Base-by-base conservation (phyloP, 2,797 vertebrate species). In the Lithobates pipiens region DNA sequence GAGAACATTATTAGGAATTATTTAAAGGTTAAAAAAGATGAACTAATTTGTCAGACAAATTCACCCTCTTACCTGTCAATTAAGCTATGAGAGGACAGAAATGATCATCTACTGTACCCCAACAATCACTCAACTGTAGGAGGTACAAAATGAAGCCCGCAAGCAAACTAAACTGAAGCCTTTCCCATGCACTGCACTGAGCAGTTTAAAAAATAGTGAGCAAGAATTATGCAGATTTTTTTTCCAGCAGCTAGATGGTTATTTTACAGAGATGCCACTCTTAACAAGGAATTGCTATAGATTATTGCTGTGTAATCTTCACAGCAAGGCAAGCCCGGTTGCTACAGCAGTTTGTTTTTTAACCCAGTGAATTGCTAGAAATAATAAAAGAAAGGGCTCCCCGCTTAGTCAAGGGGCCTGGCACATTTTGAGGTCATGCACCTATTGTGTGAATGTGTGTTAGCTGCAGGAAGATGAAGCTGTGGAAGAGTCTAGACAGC, bases 221-320 rank as follows among this genome's bases (percentile, higher is more conserved):
- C 46, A 2, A 70, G 27, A 80, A 69, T 50, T n/a, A 54, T 57
- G 44, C 21, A 50, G 54, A 71, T 71, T 74, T 63, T n/a, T 71
- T 34, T 70, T n/a, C 32, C 63, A 61, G 85, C 80, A 86, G 23
- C 27, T 77, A 72, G 54, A 92, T 91, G 91, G 94, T 93, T 95
- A 94, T 93, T 93, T 92, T 90, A 91, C 89, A 92, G 90, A 94
- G 94, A 94, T 94, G 94, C 94, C 93, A 94, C 93, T 94, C 91
- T 89, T 94, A 94, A 93, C 92, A 91, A 93, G 93, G 90, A 88
- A 90, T 90, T 90, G 91, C 90, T 73, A 90, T 67, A 72, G 18
- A 61, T 81, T 81, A 88, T 91, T 88, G 90, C 88, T 86, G 89
- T 63, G 63, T 89, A 90, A 88, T 91, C 90, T 89, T 90, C 90